Conservation (phyloP, 2,888 invertebrate species). For the Drosophila koepferae region DNA sequence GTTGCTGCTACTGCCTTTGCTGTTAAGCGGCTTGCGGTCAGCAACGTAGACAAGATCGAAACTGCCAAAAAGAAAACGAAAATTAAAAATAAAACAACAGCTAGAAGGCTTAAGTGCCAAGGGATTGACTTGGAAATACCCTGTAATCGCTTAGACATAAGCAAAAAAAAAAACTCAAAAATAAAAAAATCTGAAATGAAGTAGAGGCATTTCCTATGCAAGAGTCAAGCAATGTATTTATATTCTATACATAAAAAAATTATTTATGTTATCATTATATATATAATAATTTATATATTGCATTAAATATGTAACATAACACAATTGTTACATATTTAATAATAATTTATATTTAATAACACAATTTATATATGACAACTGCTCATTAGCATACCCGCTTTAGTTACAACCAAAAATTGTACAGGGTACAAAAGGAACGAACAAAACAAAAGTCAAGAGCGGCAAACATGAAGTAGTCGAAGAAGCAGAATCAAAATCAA, state of each 20-base stretch:
- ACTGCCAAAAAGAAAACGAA: constrained; percentile 19
- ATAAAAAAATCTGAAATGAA: too few species aligned
- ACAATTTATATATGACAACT: too few species aligned
- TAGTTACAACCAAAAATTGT: not conserved
- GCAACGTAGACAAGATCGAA: constrained; percentile 53
- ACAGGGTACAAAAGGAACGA: constrained; percentile 22
- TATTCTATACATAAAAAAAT: too few species aligned
- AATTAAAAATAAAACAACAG: constrained; percentile 13
- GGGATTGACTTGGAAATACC: not conserved
- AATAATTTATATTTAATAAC: too few species aligned
- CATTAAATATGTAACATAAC: too few species aligned
- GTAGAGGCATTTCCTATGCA: not conserved
- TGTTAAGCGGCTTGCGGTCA: constrained; percentile 63
- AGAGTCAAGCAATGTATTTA: too few species aligned
- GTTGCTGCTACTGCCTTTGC: constrained; percentile 16
- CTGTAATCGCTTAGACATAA: not conserved
- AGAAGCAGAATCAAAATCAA: not conserved
- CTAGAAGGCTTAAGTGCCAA: not conserved
- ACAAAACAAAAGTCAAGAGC: constrained; percentile 9
- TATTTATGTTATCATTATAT: too few species aligned
- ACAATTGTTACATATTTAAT: too few species aligned
- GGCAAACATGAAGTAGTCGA: constrained; percentile 7
- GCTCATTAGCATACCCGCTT: not conserved
- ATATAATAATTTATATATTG: too few species aligned
- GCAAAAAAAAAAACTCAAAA: not conserved